Evolutionary conservation across 2,888 invertebrate species (phyloP).

Genomic region (Ormyrus labotus): DNA sequence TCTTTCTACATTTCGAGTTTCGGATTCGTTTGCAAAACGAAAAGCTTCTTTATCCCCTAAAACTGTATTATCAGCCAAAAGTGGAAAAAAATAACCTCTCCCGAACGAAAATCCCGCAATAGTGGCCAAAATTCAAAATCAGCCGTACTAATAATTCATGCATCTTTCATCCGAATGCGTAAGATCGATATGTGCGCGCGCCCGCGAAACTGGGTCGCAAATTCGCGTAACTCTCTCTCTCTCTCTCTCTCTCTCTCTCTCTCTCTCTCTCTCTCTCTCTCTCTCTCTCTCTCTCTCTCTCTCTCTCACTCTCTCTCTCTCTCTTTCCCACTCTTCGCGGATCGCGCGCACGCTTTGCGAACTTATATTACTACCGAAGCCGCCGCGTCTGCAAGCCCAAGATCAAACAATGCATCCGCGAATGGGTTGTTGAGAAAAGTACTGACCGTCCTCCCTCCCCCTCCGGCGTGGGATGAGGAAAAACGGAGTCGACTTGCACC

Average conservation of each 20-base stretch:
- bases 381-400: neutral
- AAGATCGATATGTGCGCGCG: conserved; percentile 13
- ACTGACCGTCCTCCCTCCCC: no score
- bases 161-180: conserved; percentile 20
- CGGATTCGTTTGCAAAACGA: no score
- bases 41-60: no score
- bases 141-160: neutral
- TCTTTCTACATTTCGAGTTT: no score
- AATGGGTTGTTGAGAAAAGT: no score
- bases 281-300: conserved; percentile 2
- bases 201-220: conserved; percentile 27
- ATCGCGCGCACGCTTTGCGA: neutral
- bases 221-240: conserved; percentile 17
- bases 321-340: neutral
- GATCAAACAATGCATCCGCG: conserved; percentile 8
- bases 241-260: neutral
- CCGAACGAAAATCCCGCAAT: no score
- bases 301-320: conserved; percentile 3
- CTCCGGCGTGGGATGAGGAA: no score
- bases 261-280: conserved; percentile 10
- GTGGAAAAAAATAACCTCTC: neutral
- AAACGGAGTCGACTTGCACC: no score
- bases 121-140: neutral
- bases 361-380: conserved; percentile 18
- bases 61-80: no score